Evolutionary conservation across 2,888 invertebrate species (phyloP), one percentile per base, ranked within the genome.

Genomic region (Theretra japonica): DNA sequence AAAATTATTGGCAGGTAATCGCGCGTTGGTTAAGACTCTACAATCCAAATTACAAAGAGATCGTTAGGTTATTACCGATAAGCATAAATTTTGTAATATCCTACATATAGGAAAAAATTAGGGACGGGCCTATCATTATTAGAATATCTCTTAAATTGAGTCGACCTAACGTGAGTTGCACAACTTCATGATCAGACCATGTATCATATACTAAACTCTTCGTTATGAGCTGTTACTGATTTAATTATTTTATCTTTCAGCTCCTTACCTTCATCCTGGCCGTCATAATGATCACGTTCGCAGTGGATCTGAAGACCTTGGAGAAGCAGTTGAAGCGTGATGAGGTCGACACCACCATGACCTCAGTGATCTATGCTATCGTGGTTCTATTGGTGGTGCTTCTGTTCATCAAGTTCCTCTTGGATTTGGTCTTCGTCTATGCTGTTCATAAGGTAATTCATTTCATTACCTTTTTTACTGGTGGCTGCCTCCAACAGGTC

Each of bases 351-450:
- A 82, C 83, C 0, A 85, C 83, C 21, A 85, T 91, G 83, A 83
- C 89, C 0, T 88, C 90, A 0, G 92, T 93, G 25, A 89, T 94
- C 3, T 93, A 90, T 81, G 90, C 91, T 68, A 92, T 93, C 73
- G 87, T 92, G 2, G 83, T 93, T 0, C 81, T 94, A 11, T 80
- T 93, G 2, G 90, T 89, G 0, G 84, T 90, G 0, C 77, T 94
- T 70, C 85, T 93, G 25, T 86, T 92, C 72, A 21, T 90, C 78
- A 94, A 93, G 83, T 90, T 93, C 73, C 57, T 94, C 1, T 76
- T 89, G 3, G 92, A 94, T 41, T 73, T 94, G 80, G 79, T 92
- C 71, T 91, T 93, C 73, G 90, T 92, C 4, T 93, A 88, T 73
- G 92, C 91, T 25, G 94, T 91, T 6, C 87, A 90, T 76, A 91